Evolutionary conservation across 2,888 invertebrate species (phyloP).

Genomic region (Synergus itoensis): DNA sequence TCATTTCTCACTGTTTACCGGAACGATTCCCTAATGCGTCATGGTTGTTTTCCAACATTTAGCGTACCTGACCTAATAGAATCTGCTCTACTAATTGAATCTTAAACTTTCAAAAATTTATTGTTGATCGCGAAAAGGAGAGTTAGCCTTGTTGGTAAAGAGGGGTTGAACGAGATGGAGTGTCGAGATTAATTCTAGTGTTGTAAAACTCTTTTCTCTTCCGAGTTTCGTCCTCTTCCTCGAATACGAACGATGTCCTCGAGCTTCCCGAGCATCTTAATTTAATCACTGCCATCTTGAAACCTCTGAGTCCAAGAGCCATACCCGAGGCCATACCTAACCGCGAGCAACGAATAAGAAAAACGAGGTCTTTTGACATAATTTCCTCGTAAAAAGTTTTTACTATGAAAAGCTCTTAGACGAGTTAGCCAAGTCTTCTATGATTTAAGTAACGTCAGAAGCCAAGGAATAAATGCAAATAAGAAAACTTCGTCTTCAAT

Average conservation of each 20-base stretch:
- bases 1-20: neutral
- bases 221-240: neutral
- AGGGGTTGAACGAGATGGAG: neutral
- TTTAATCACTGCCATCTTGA: slow-evolving; percentile 39
- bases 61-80: slow-evolving; percentile 18
- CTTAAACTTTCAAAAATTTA: slow-evolving; percentile 50
- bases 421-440: slow-evolving; percentile 36
- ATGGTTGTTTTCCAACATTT: neutral
- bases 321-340: slow-evolving; percentile 6
- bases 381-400: slow-evolving; percentile 33
- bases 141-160: neutral
- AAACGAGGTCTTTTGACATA: slow-evolving; percentile 31
- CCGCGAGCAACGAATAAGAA: slow-evolving; percentile 37
- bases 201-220: slow-evolving; percentile 18
- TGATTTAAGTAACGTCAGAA: slow-evolving; percentile 1
- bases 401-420: slow-evolving; percentile 26
- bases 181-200: slow-evolving; percentile 35
- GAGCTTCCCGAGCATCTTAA: slow-evolving; percentile 18
- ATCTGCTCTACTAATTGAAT: slow-evolving; percentile 48
- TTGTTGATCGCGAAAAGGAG: slow-evolving; percentile 12
- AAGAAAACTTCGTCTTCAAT: neutral
- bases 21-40: neutral
- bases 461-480: slow-evolving; percentile 24
- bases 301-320: neutral
- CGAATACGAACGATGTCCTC: slow-evolving; percentile 16